Evolutionary conservation across 2,113 vertebrate species (phyloP).

Genomic region (Petrocephalus zakoni): DNA sequence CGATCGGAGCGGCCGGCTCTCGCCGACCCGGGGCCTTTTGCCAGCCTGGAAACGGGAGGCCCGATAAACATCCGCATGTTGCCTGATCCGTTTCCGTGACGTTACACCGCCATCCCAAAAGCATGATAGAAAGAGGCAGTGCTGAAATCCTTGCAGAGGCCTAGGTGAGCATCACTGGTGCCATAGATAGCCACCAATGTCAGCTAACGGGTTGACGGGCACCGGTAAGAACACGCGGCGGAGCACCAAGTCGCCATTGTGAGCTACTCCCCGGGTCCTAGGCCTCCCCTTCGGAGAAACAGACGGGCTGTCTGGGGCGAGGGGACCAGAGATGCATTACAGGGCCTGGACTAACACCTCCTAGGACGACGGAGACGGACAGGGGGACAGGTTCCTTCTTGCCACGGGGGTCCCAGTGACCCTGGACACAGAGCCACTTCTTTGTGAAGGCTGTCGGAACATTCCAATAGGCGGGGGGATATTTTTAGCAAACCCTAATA

Average conservation of each 20-base stretch:
- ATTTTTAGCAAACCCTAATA: constrained; percentile 80
- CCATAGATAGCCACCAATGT: not conserved
- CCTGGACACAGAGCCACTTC: constrained; percentile 56
- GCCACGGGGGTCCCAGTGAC: constrained; percentile 54
- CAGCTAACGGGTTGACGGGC: not conserved
- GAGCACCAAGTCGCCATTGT: no score
- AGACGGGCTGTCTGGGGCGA: not conserved
- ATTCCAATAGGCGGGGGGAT: constrained; percentile 68
- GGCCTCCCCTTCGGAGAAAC: not conserved
- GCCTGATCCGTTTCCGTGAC: not conserved
- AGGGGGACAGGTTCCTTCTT: constrained; percentile 42
- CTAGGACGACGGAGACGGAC: not conserved
- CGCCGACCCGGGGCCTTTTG: not conserved
- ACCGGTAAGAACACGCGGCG: not conserved
- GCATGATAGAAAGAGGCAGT: not conserved
- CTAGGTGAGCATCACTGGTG: not conserved
- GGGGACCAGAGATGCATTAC: not conserved
- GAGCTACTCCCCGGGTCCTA: not conserved
- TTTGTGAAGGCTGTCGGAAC: constrained; percentile 67
- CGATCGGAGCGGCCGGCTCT: constrained; percentile 19
- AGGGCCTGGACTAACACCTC: not conserved
- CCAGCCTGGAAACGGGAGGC: not conserved
- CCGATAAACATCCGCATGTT: not conserved
- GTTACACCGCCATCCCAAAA: not conserved
- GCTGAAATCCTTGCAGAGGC: not conserved